A percentile compares a stretch with the other conserved stretches of the same genome.
These are phyloP conservation scores for Climacteris rufus DNA, from an alignment of 2,113 vertebrate genomes.

Conservation along the genomic window DNA sequence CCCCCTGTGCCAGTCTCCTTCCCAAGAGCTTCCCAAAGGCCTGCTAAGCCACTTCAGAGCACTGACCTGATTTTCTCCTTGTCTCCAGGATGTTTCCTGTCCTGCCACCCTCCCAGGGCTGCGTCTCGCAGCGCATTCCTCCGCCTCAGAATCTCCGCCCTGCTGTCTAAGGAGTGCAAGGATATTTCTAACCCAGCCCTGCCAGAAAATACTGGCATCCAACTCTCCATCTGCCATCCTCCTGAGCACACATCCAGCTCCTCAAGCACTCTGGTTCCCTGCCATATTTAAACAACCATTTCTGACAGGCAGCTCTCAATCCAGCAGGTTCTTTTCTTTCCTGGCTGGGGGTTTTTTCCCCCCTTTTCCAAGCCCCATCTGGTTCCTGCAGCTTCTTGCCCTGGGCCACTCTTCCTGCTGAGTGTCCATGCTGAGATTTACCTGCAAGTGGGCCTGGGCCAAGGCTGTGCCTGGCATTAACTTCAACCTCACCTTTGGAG, in stretches of 20 bases:
- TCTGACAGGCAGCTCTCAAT: background rate
- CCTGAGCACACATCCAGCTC: background rate
- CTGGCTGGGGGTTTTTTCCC: background rate
- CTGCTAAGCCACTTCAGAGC: background rate
- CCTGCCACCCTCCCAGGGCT: constrained; percentile 20
- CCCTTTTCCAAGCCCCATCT: background rate
- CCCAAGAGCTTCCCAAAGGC: background rate
- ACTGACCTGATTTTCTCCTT: background rate
- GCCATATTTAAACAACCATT: background rate
- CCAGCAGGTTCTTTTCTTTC: background rate
- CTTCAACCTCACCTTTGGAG: background rate
- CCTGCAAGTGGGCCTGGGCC: background rate
- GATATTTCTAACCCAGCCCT: constrained; percentile 22
- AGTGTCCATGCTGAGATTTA: background rate
- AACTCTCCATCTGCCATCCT: background rate
- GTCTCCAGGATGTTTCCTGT: background rate
- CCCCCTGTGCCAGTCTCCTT: accelerated
- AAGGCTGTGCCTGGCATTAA: background rate
- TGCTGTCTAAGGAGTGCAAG: constrained; percentile 15
- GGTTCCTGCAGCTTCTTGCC: background rate
- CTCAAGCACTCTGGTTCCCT: background rate
- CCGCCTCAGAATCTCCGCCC: background rate
- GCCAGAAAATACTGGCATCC: constrained; percentile 30
- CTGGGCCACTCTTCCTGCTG: background rate
- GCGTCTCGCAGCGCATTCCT: background rate